Base-by-base conservation (phyloP, 1,140 invertebrate genomes). In the Zaprionus ghesquierei region DNA sequence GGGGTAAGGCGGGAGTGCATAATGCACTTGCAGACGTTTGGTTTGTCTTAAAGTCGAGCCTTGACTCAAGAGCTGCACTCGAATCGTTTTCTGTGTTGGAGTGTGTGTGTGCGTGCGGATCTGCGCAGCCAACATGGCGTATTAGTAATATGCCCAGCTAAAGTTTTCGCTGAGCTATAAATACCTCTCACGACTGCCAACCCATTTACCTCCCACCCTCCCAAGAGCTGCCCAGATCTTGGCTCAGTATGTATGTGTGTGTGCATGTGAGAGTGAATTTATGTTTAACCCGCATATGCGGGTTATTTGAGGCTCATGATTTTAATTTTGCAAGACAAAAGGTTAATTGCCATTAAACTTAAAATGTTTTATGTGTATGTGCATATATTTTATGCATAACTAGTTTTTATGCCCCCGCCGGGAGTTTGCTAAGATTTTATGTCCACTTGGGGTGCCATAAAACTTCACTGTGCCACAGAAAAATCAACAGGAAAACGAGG, bases 321-420 rank as follows among this genome's bases (percentile, higher is more conserved):
- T 87, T 86, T 87, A 86, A 86, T 87, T 86, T 87, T 50, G 61
- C 55, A 68, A 69, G 68, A 75, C 68, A 64, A 72, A 69, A 79
- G 82, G 82, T 86, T 86, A 86, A 86, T 86, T 86, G 82, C 71
- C 82, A 87, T 86, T 87, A 79, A 89, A 87, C 82, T 87, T 81
- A 66, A 79, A 87, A 87, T 84, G 81, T 66, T 84, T 77, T 77
- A 59, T 64, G 53, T 29, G 22, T 49, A 58, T 15, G 25, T 5
- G 18, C 15, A 58, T 35, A 50, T 72, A 63, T 56, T 66, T 58
- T 65, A 54, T 64, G 58, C 65, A 74, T 66, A 86, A 86, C 78
- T 77, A 79, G 51, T 60, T 73, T 75, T 81, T 76, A 86, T 87
- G 79, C 72, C 53, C 66, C 58, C 54, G n/a, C 68, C 62, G 61